These are phyloP conservation scores for Petrocephalus microphthalmus DNA, from an alignment of 2,113 vertebrate genomes.

Conservation along the genomic window DNA sequence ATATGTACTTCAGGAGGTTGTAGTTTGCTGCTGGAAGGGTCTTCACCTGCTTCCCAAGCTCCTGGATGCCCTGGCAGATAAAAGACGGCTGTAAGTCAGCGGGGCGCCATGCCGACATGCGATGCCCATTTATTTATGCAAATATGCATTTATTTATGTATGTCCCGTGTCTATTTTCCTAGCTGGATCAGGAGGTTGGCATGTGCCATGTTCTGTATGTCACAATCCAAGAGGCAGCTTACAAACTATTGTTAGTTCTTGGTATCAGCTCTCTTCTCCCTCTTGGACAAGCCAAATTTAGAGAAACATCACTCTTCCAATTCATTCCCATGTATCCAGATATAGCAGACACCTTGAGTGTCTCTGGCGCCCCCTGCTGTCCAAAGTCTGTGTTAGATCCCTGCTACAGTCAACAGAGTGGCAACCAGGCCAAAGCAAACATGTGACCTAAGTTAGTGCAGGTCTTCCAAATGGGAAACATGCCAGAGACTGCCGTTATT, in stretches of 20 bases:
- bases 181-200: not conserved
- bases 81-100: not conserved
- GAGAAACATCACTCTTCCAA: not conserved
- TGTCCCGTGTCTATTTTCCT: not conserved
- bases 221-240: not conserved
- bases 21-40: constrained; percentile 86
- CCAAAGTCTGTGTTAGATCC: not conserved
- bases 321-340: not conserved
- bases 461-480: not conserved
- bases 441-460: not conserved
- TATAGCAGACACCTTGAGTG: not conserved
- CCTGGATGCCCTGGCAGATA: constrained; percentile 73
- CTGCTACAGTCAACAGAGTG: not conserved
- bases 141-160: not conserved
- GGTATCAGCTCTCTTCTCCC: not conserved
- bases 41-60: constrained; percentile 79
- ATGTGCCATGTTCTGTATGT: not conserved
- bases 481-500: not conserved
- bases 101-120: not conserved
- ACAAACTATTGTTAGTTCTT: constrained; percentile 3
- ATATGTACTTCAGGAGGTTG: constrained; percentile 93
- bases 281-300: not conserved
- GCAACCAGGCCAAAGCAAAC: not conserved
- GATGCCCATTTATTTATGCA: not conserved
- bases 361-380: not conserved